Evolutionary conservation across 2,888 invertebrate genomes (phyloP), one percentile per base, ranked within the genome.

Genomic region (Stenolophus ochropezus): DNA sequence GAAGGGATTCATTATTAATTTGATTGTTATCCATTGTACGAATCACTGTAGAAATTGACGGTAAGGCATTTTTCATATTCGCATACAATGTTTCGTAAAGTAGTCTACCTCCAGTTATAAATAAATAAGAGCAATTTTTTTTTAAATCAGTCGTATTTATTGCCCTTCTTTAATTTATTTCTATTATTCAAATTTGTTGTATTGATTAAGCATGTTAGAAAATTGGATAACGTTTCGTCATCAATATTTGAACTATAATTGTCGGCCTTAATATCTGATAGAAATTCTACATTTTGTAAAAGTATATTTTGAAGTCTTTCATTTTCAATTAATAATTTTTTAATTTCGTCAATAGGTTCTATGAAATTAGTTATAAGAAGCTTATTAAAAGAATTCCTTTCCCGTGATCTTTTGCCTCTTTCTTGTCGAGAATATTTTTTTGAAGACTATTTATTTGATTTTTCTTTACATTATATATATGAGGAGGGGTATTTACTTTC

Each of bases 71-170:
- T 51, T 51, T 51, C 21, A 75, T 49, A 51, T 75, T 75, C 8
- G 75, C 53, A 75, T 49, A 53, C 5, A 75, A 23, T 21, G 75
- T 75, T 75, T 75, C 75, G 25, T 75, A 75, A 14, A 75, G 27
- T 25, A 75, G 49, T 6, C 75, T 16, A 53, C 75, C 75, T 8
- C 75, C 75, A 25, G 49, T 75, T 14, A 75, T 16, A 75, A 51
- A 75, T 23, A 53, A 25, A 27, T 75, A 75, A 16, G 51, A 51
- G 16, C 16, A 42, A 42, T 8, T 42, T 51, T 51, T 49, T 51
- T 51, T 51, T 51, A 51, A 51, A 16, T 51, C 51, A 51, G 51
- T 51, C 49, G 14, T 49, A 49, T 49, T 49, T 49, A 49, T 14
- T 49, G 49, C 4, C 49, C 49, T 49, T 49, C 8, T 49, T 49